A percentile compares a stretch with the other conserved stretches of the same genome.
Evolutionary conservation across 2,113 vertebrate genomes (phyloP).

Genomic region (Muntiacus reevesi): DNA sequence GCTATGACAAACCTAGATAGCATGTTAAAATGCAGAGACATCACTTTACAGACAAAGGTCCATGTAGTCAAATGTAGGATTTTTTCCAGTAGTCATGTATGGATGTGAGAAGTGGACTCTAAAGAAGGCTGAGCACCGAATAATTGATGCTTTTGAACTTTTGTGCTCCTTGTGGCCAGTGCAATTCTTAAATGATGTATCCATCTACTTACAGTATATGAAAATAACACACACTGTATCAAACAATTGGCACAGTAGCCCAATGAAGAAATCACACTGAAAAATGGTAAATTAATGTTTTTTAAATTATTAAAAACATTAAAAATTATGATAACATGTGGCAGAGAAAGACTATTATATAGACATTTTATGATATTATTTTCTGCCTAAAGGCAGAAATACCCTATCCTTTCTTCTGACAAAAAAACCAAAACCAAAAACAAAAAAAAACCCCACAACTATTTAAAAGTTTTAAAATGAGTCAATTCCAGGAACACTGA

Average conservation of each 20-base stretch:
- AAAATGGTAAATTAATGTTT: background rate
- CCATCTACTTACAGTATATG: background rate
- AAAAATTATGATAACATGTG: background rate
- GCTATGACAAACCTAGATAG: background rate
- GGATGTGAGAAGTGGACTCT: background rate
- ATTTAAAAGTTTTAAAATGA: background rate
- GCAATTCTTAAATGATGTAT: background rate
- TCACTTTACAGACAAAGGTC: background rate
- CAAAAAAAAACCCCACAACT: background rate
- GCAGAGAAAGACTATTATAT: background rate
- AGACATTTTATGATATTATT: background rate
- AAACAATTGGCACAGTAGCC: background rate
- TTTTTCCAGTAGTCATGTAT: background rate
- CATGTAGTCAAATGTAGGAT: background rate
- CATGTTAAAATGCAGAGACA: background rate
- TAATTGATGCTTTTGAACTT: background rate
- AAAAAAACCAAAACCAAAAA: background rate
- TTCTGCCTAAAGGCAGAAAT: background rate
- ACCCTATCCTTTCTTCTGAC: background rate
- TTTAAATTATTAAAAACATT: background rate
- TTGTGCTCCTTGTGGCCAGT: background rate
- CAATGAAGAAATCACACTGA: background rate
- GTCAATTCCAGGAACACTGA: background rate
- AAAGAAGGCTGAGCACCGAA: background rate
- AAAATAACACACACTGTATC: background rate